A percentile compares a stretch with the other conserved stretches of the same genome.
phyloP scores from a whole-genome alignment of 1,140 invertebrate species.

The Zaprionus ghesquierei region DNA sequence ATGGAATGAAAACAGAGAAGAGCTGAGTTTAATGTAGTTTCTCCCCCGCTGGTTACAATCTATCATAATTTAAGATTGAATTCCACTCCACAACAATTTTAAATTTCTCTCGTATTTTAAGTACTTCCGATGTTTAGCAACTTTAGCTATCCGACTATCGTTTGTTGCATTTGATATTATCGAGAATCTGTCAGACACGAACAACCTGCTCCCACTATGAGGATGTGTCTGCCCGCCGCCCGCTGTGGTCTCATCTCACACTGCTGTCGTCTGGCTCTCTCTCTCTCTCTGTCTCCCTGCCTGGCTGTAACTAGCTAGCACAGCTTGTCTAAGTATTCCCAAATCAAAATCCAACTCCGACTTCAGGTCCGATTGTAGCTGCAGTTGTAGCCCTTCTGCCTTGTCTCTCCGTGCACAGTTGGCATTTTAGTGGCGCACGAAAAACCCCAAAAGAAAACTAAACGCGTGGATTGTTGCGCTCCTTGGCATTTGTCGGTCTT shows the following conservation, averaged over 20 bases:
- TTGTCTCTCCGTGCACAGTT: slow-evolving; percentile 38
- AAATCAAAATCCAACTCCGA: not conserved
- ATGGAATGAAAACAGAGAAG: not conserved
- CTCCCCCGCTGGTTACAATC: too few species aligned
- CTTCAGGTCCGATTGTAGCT: not conserved
- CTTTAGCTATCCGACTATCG: not conserved
- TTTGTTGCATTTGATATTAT: slow-evolving; percentile 29
- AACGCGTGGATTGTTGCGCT: slow-evolving; percentile 77
- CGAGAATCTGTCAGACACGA: slow-evolving; percentile 31
- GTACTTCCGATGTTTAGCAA: not conserved
- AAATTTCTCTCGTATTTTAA: not conserved
- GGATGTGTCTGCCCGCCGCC: slow-evolving; percentile 24
- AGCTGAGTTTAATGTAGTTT: too few species aligned
- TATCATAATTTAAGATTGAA: not conserved
- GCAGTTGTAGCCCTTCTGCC: slow-evolving; percentile 3
- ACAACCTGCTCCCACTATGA: slow-evolving; percentile 25
- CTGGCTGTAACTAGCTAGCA: slow-evolving; percentile 40
- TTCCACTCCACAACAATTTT: not conserved
- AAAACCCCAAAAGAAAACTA: slow-evolving; percentile 70
- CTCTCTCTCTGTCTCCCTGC: not conserved
- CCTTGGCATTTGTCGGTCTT: slow-evolving; percentile 63
- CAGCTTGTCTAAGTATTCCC: slow-evolving; percentile 34
- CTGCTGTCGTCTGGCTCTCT: slow-evolving; percentile 10
- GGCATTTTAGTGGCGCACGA: slow-evolving; percentile 42
- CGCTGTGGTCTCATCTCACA: slow-evolving; percentile 28